phyloP scores from a whole-genome alignment of 2,888 invertebrate genomes.

The Cremastinae sp. region DNA sequence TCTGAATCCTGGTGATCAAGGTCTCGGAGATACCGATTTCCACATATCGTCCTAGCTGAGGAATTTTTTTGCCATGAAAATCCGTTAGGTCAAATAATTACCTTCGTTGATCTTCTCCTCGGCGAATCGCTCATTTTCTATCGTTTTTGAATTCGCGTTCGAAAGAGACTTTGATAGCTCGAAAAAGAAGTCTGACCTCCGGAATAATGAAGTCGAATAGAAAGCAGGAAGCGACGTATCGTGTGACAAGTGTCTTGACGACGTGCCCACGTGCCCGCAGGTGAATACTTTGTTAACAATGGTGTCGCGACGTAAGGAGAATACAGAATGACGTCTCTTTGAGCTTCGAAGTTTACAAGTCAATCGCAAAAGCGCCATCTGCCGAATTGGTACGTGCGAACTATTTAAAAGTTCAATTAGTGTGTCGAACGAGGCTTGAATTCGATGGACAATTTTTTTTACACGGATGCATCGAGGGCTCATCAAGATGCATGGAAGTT shows the following conservation, averaged over 20 bases:
- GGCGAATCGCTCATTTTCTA: background rate
- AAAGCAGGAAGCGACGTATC: conserved; percentile 24
- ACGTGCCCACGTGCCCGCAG: conserved; percentile 9
- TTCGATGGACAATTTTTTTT: conserved; percentile 20
- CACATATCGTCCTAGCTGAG: background rate
- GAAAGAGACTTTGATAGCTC: conserved; percentile 12
- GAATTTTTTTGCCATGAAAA: conserved; percentile 34
- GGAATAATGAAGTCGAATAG: conserved; percentile 43
- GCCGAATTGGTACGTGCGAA: conserved; percentile 24
- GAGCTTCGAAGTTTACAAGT: background rate
- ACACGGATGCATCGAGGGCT: background rate
- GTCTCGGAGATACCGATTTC: background rate
- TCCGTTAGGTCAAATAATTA: conserved; percentile 47
- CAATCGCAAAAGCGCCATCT: conserved; percentile 44
- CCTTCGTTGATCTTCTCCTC: conserved; percentile 10
- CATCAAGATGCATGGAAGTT: background rate
- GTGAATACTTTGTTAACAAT: conserved; percentile 35
- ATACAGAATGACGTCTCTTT: conserved; percentile 39
- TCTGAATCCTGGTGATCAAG: background rate
- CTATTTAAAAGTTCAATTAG: conserved; percentile 43
- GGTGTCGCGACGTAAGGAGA: conserved; percentile 41
- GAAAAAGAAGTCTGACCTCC: conserved; percentile 8
- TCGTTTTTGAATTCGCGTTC: conserved; percentile 5
- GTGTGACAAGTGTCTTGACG: conserved; percentile 35
- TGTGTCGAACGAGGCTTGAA: conserved; percentile 34